Base-by-base conservation (phyloP, 1,140 invertebrate species). In the Monomorium pharaonis region DNA sequence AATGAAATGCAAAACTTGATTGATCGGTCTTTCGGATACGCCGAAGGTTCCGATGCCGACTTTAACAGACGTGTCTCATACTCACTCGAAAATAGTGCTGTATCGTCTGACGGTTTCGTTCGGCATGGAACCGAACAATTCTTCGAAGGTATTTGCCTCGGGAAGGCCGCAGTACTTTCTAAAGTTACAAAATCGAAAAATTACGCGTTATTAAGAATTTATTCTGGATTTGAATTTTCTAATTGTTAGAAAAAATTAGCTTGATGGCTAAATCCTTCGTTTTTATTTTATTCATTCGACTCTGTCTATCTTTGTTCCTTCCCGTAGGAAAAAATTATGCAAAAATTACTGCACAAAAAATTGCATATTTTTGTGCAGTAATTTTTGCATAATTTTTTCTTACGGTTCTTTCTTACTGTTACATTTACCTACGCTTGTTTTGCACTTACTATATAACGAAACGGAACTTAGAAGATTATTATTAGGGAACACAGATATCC, bases 161-260 rank as follows among this genome's bases (percentile, higher is more conserved):
- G 98, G 97, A 42, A 99, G 95, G 4, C 98, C 98, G 91, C 98
- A 99, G 96, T 98, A 98, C 95, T 98, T 98, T 88, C 98, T 97
- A 88, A 16, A 91, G 91, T 85, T 54, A 76, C 18, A 63, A 78
- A 88, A 86, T 83, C 6, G 42, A 1, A 85, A 72, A n/a, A 72
- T 42, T 51, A 5, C 18, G 16, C 12, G 4, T 37, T 42, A 27
- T 58, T 76, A 16, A 37, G 54, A 72, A 0, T 54, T 54, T 72
- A 5, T 54, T 18, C 30, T 0, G 27, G 14, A 24, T 24, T 75
- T 42, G 9, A 3, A 56, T 51, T 51, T 42, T 14, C 2, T 56
- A 7, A 33, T 33, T 30, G 27, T 18, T 18, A 33, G 16, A 62
- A 9, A 63, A 63, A 63, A 75, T 37, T 33, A n/a, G 24, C n/a